These are phyloP conservation scores for Brachionus koreanus DNA, from an alignment of 1,140 invertebrate species.

Conservation along the genomic window DNA sequence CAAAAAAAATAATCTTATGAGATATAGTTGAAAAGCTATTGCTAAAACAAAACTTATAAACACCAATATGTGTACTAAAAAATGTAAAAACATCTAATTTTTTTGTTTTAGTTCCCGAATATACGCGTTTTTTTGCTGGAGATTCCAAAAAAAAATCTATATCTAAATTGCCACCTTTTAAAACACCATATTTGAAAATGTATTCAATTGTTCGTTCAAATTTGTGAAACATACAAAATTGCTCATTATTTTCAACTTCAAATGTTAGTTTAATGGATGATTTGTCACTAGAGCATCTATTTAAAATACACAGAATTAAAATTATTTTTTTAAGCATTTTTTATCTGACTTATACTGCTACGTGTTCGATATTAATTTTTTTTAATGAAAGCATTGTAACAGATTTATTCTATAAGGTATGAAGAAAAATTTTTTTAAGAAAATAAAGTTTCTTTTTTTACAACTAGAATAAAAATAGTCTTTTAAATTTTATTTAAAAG, in stretches of 20 bases:
- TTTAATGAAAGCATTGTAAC: no score
- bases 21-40: constrained; percentile 28
- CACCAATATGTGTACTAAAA: background rate
- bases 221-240: constrained; percentile 19
- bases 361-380: no score
- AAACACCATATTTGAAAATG: constrained; percentile 10
- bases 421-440: no score
- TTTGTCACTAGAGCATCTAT: background rate
- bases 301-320: background rate
- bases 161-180: constrained; percentile 31
- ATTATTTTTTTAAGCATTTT: background rate
- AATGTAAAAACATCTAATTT: constrained; percentile 20
- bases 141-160: constrained; percentile 31
- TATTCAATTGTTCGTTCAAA: constrained; percentile 26
- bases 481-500: no score
- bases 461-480: no score
- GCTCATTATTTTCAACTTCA: constrained; percentile 27
- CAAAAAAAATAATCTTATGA: constrained; percentile 25
- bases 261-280: background rate
- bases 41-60: constrained; percentile 25
- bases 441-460: no score
- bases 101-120: background rate
- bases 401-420: no score
- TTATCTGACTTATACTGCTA: no score
- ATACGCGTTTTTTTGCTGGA: background rate